Evolutionary conservation across 2,888 invertebrate genomes (phyloP).

Genomic region (Himalopsyche japonica): DNA sequence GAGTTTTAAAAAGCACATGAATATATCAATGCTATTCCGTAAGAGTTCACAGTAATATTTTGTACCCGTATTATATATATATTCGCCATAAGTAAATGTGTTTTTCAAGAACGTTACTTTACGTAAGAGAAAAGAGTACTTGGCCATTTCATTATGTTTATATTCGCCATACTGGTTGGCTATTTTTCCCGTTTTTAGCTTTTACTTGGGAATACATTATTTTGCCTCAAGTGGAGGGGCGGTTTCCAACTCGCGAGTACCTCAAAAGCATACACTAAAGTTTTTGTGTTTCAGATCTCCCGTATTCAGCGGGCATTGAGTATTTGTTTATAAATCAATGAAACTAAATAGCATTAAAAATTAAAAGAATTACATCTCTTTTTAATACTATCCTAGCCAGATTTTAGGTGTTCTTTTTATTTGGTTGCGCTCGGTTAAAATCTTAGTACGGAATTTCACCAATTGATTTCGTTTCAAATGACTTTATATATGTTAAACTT

Average conservation of each 20-base stretch:
- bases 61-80: neutral
- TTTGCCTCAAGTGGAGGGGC: constrained; percentile 9
- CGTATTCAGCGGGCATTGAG: neutral
- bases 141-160: constrained; percentile 29
- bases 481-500: too few species aligned
- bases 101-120: neutral
- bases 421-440: too few species aligned
- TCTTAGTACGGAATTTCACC: too few species aligned
- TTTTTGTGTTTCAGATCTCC: neutral
- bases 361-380: too few species aligned
- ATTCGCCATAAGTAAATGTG: neutral
- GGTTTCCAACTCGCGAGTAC: constrained; percentile 2
- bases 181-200: constrained; percentile 31
- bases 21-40: too few species aligned
- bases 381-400: too few species aligned
- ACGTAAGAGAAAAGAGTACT: neutral
- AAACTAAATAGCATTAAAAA: neutral
- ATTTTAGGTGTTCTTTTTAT: too few species aligned
- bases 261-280: neutral
- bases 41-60: too few species aligned
- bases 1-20: too few species aligned
- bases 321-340: neutral
- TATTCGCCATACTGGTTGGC: constrained; percentile 8
- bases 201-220: constrained; percentile 26
- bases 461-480: too few species aligned